phyloP scores from a whole-genome alignment of 2,888 invertebrate species.

The Diachrysia chrysitis region DNA sequence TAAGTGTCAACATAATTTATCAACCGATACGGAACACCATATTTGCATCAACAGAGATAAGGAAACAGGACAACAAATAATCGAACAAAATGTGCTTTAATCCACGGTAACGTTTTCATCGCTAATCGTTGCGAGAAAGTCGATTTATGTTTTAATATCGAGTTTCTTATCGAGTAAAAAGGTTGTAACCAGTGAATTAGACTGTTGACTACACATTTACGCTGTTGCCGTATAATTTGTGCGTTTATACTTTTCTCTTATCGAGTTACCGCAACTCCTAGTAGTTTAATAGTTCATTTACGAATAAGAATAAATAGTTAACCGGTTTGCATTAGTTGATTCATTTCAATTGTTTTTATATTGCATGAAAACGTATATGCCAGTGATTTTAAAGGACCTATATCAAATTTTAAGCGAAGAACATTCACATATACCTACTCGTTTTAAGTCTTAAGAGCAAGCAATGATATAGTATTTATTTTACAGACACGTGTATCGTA shows the following conservation, averaged over 20 bases:
- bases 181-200: constrained; percentile 28
- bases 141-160: constrained; percentile 60
- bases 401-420: not conserved
- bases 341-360: constrained; percentile 1
- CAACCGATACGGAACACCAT: constrained; percentile 62
- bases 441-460: too few species aligned
- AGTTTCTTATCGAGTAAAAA: constrained; percentile 52
- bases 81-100: constrained; percentile 59
- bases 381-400: too few species aligned
- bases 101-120: constrained; percentile 62
- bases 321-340: not conserved
- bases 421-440: not conserved
- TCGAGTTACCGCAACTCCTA: constrained; percentile 16
- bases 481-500: not conserved
- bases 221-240: constrained; percentile 24
- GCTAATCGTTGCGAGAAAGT: constrained; percentile 64
- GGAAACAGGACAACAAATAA: constrained; percentile 63
- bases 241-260: constrained; percentile 27
- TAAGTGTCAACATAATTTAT: constrained; percentile 66
- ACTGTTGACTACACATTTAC: constrained; percentile 18
- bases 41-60: constrained; percentile 66
- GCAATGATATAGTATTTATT: too few species aligned
- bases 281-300: not conserved
- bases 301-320: not conserved
- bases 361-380: too few species aligned